Evolutionary conservation across 30 jellyfish, hydroid and myxozoan genomes (phyloP), one percentile per base, ranked within the genome.

Genomic region (Aurelia sp.): DNA sequence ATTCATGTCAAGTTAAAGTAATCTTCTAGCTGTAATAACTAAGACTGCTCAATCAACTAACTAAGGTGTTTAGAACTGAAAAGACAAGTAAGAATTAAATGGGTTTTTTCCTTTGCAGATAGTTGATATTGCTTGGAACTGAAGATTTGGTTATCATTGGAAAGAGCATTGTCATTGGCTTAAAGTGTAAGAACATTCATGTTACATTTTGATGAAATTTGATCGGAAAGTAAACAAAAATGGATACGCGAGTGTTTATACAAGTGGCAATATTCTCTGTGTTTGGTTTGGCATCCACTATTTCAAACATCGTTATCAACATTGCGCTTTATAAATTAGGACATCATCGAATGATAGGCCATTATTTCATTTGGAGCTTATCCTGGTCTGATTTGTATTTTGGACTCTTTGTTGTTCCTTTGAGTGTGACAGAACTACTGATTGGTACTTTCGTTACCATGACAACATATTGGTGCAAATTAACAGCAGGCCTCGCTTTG

Each of bases 401-500:
- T 47, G 75, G 75, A 21, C 19, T 64, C 0, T 47, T 64, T 9
- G 41, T 64, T 12, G 44, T 64, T 8, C 75, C 75, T 13, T 17
- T 64, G 41, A 64, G 75, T 21, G 19, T 21, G 75, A 64, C 44
- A 13, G 75, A 64, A 20, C 55, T 64, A 13, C 75, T 21, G 33
- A 47, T 47, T 64, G 75, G 75, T 13, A 47, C 75, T 0, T 13
- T 47, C 18, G 75, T 64, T 21, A 64, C 75, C 35, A 64, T 55
- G 15, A 64, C 75, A 5, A 38, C 75, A 2, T 64, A 64, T 47
- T 64, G 75, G 75, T 64, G 75, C 75, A 64, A 21, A 20, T 8
- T 64, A 47, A 64, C 75, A 13, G 75, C 75, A 20, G 75, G 75
- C 75, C 18, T 64, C 3, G 75, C 75, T 21, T 21, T 64, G 75